Conservation (phyloP, 1,140 invertebrate species). For the Drosophila asahinai region DNA sequence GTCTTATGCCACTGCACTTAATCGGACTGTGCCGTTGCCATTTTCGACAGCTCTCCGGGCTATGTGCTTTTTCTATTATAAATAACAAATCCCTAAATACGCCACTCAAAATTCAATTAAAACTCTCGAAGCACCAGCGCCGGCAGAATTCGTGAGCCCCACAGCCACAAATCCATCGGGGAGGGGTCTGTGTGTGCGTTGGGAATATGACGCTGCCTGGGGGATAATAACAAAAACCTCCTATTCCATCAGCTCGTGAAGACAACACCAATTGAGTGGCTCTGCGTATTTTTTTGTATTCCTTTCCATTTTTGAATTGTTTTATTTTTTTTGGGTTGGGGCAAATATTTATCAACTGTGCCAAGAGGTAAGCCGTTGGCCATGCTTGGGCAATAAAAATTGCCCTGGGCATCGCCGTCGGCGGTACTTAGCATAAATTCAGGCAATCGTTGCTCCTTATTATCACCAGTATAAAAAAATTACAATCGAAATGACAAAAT, state of each 20-base stretch:
- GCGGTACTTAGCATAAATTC: constrained; percentile 57
- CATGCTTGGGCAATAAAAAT: constrained; percentile 49
- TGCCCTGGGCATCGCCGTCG: constrained; percentile 23
- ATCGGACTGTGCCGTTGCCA: constrained; percentile 46
- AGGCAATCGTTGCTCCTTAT: constrained; percentile 32
- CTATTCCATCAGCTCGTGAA: constrained; percentile 19
- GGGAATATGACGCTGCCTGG: constrained; percentile 24
- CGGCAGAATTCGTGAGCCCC: constrained; percentile 68
- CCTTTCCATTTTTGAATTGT: constrained; percentile 43
- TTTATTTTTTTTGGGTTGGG: constrained; percentile 22
- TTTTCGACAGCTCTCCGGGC: constrained; percentile 25
- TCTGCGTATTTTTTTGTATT: constrained; percentile 45
- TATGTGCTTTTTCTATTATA: constrained; percentile 73
- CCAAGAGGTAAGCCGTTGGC: constrained; percentile 14
- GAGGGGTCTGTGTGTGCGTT: constrained; percentile 12
- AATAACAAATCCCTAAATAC: constrained; percentile 83
- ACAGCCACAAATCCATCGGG: constrained; percentile 59
- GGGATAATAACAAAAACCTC: constrained; percentile 41
- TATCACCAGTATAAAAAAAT: constrained; percentile 33
- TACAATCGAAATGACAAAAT: constrained; percentile 27
- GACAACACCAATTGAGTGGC: constrained; percentile 31
- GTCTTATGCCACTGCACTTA: constrained; percentile 26
- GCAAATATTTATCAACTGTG: constrained; percentile 46
- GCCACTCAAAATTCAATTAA: constrained; percentile 82
- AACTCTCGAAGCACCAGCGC: constrained; percentile 72